Evolutionary conservation across 1,140 invertebrate genomes (phyloP), one percentile per base, ranked within the genome.

Genomic region (Chrysomallon squamiferum): DNA sequence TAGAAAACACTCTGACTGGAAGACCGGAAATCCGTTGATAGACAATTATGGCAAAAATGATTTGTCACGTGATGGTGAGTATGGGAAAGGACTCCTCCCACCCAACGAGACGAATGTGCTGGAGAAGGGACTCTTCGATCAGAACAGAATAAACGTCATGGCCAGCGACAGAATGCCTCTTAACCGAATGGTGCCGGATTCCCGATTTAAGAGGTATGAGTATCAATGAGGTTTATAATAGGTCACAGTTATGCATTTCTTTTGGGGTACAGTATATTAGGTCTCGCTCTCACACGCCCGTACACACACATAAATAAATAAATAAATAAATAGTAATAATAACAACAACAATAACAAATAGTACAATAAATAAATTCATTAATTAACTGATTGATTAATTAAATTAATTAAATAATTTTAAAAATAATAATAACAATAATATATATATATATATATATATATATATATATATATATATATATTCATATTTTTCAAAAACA

Each of bases 41-140:
- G 68, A 70, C 30, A 54, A 66, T 56, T 70, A 70, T 65, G 68
- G 68, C 7, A 50, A 62, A 35, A 66, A 66, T 50, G 68, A 70
- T 32, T 20, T 27, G 7, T 5, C 15, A 2, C 56, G 11, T 25
- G 25, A 22, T 5, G 68, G 68, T 5, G 68, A 70, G 41, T 59
- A 63, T 62, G 68, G 68, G 15, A 25, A 29, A n/a, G 64, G 59
- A 27, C 25, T 70, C 9, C 20, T 45, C 5, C 32, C 66, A 15
- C 22, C 22, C 22, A 54, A 54, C 13, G 50, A 27, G 15, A 25
- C 13, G 25, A 54, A 5, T 30, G 59, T 32, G 22, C 27, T 49
- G 6, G 59, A 32, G 22, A 56, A 60, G 3, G 35, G 6, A 7
- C 15, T 15, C 6, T 15, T 38, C 6, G 35, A 5, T 38, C 35